Conservation (phyloP, 2,888 invertebrate genomes). For the Sarcophaga carnaria region DNA sequence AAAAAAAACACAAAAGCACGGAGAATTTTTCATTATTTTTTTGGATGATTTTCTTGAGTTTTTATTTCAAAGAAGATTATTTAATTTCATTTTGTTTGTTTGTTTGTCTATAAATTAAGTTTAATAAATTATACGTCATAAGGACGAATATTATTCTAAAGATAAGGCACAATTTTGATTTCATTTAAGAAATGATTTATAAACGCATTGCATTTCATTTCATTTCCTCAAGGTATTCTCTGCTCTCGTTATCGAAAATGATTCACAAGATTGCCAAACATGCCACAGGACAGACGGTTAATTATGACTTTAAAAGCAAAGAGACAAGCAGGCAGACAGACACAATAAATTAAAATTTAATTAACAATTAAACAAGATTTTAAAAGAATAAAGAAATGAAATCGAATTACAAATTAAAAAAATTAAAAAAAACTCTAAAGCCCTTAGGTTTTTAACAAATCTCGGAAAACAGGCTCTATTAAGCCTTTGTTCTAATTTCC, state of each 20-base stretch:
- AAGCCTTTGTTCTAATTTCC: no score
- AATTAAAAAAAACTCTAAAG: background rate
- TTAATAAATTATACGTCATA: conserved; percentile 49
- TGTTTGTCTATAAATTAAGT: conserved; percentile 15
- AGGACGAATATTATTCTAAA: background rate
- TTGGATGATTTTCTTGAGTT: conserved; percentile 27
- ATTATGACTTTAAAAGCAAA: background rate
- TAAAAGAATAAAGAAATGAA: background rate
- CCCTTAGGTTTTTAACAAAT: no score
- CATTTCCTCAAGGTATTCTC: conserved; percentile 10
- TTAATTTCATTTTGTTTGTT: background rate
- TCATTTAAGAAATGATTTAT: conserved; percentile 13
- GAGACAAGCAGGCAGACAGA: background rate
- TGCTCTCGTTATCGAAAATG: background rate
- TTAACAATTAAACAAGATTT: background rate
- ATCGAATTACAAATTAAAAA: background rate
- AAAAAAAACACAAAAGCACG: no score
- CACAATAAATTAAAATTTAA: no score
- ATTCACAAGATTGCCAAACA: background rate
- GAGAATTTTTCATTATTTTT: background rate
- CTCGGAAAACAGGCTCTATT: no score
- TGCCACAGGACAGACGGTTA: background rate
- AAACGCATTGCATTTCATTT: conserved; percentile 29
- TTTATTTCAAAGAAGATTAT: background rate
- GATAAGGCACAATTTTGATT: conserved; percentile 60